A percentile compares a stretch with the other conserved stretches of the same genome.
Conservation (phyloP, 2,888 invertebrate species). For the Aleiodes leptofemur region DNA sequence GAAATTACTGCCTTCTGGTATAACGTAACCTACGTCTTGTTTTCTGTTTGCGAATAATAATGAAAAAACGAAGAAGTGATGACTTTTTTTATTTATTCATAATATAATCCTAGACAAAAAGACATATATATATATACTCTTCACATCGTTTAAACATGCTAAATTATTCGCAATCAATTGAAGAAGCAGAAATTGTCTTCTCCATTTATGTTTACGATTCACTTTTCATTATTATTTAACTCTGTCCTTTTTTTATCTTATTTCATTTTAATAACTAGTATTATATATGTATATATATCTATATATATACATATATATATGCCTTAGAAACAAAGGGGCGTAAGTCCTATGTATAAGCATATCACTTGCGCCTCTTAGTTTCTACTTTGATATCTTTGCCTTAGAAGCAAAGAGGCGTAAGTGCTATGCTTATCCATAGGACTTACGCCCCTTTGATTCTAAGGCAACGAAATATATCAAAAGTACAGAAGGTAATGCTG, state of each 20-base stretch:
- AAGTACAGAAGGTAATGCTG: neutral
- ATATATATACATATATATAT: too few relatives aligned
- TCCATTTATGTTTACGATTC: neutral
- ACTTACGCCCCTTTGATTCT: too few relatives aligned
- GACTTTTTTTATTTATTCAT: too few relatives aligned
- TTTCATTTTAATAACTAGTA: slow-evolving; percentile 16
- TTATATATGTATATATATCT: neutral
- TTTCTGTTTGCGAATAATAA: slow-evolving; percentile 22
- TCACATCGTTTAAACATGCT: neutral
- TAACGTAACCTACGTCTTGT: slow-evolving; percentile 55
- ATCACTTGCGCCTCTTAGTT: too few relatives aligned
- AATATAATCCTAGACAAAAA: neutral
- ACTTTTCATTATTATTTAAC: neutral
- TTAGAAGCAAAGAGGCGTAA: too few relatives aligned
- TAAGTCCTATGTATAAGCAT: too few relatives aligned
- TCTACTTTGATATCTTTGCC: too few relatives aligned
- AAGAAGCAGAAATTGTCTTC: neutral
- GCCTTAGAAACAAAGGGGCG: too few relatives aligned
- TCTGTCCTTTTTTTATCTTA: neutral
- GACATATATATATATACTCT: neutral
- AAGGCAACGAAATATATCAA: too few relatives aligned
- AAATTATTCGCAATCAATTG: slow-evolving; percentile 22
- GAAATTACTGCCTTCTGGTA: slow-evolving; percentile 50
- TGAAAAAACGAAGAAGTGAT: neutral
- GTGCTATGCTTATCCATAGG: too few relatives aligned